Base-by-base conservation (phyloP, 2,113 vertebrate genomes). In the Pycnonotus jocosus region DNA sequence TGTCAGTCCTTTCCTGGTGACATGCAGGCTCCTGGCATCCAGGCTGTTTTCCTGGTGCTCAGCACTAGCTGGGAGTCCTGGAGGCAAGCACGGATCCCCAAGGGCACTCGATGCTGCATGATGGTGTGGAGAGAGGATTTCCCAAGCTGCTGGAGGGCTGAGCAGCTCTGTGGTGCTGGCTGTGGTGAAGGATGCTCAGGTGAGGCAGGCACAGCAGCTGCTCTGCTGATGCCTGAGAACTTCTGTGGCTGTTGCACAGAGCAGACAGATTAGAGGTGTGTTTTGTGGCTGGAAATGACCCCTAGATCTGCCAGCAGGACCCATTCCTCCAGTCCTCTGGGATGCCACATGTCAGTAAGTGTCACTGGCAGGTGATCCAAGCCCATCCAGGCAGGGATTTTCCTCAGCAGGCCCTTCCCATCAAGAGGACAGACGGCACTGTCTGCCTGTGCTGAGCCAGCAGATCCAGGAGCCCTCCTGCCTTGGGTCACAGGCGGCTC, bases 81-180 rank as follows among this genome's bases (percentile, higher is more conserved):
- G 50, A 6, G 0, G 70, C 2, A 7, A 72, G 74, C 71, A 27
- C 0, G 6, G 74, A 77, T 90, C 79, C 90, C 76, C 0, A 10
- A 86, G 90, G 92, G 80, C 88, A 66, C 85, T 94, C 17, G 35
- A 35, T 70, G 74, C 68, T 72, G 70, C 5, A 2, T 22, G 77
- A 60, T 48, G 81, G 74, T 61, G 73, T 65, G 88, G 57, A 88
- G 85, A 81, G 93, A 90, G 71, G 82, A 69, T 96, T 93, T 54
- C 79, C 92, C 82, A 73, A 61, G 93, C 90, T 94, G 71, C 27
- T 42, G 42, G 54, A 80, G 62, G 64, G 77, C 64, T 91, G 81
- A 89, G 90, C 58, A 50, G 58, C 85, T 73, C 48, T 27, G 50
- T 86, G 81, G 14, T 38, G 79, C n/a, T 10, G 0, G 0, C 62